These are phyloP conservation scores for Enteromius thamalakanensis DNA, from an alignment of 2,797 vertebrate genomes.

Conservation along the genomic window DNA sequence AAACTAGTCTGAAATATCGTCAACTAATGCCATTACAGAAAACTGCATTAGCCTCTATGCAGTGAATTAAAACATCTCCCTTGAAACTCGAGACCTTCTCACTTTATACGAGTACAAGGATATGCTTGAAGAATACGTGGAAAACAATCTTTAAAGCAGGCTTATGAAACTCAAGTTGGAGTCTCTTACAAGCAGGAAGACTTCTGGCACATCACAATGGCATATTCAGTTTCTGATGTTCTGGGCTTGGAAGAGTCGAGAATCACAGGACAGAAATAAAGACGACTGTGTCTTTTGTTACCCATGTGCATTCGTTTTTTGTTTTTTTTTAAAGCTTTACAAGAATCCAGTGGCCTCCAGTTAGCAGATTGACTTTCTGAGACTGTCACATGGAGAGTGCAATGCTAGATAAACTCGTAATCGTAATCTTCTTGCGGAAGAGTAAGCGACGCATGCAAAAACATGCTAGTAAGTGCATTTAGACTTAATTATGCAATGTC, in stretches of 20 bases:
- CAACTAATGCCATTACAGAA: constrained; percentile 57
- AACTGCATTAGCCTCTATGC: constrained; percentile 41
- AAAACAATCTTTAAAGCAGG: constrained; percentile 44
- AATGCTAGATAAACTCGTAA: neutral
- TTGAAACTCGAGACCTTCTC: constrained; percentile 66
- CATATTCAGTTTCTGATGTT: constrained; percentile 41
- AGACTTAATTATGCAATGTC: constrained; percentile 17
- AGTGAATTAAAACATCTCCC: constrained; percentile 37
- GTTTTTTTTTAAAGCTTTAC: constrained; percentile 43
- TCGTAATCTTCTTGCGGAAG: neutral
- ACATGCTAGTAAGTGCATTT: constrained; percentile 20
- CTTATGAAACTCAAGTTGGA: constrained; percentile 44
- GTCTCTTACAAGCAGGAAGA: constrained; percentile 36
- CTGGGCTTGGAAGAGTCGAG: constrained; percentile 22
- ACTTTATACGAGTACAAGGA: constrained; percentile 35
- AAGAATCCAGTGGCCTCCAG: constrained; percentile 30
- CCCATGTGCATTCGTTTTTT: neutral
- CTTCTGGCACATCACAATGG: constrained; percentile 30
- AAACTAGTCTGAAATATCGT: neutral
- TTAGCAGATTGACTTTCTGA: constrained; percentile 39
- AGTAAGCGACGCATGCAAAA: constrained; percentile 9
- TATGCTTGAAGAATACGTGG: constrained; percentile 40
- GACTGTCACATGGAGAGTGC: neutral
- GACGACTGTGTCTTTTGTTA: constrained; percentile 50
- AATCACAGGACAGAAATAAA: constrained; percentile 54